Evolutionary conservation across 2,797 vertebrate species (phyloP).

Genomic region (Streptopelia turtur): DNA sequence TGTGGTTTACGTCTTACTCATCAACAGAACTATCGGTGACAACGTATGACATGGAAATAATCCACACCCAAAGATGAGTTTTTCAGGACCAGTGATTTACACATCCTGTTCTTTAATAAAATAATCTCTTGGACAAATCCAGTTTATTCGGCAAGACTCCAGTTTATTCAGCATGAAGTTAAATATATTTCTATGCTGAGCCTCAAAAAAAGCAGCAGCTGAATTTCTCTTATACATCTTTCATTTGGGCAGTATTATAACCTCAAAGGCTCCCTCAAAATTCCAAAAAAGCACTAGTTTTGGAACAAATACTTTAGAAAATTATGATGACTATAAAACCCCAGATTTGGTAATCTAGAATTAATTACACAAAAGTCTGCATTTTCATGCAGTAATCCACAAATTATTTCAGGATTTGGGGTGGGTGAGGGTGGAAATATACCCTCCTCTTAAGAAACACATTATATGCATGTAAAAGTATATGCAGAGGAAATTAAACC

Average conservation of each 20-base stretch:
- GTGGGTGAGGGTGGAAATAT: rapidly evolving
- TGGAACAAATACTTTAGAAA: slow-evolving; percentile 8
- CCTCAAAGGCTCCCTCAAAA: not conserved
- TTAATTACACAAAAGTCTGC: not conserved
- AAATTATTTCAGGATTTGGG: not conserved
- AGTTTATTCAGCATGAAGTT: not conserved
- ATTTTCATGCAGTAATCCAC: not conserved
- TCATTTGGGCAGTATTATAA: not conserved
- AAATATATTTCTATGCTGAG: not conserved
- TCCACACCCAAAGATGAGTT: not conserved
- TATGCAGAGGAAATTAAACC: not conserved
- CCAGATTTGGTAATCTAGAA: slow-evolving; percentile 5
- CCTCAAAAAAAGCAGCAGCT: not conserved
- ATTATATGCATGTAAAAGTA: not conserved
- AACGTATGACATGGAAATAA: not conserved
- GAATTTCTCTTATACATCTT: not conserved
- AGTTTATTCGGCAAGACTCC: not conserved
- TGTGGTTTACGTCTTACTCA: not conserved
- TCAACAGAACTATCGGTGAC: not conserved
- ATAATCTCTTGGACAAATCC: not conserved
- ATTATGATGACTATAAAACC: not conserved
- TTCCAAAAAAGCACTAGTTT: not conserved
- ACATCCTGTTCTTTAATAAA: not conserved
- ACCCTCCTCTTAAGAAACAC: not conserved
- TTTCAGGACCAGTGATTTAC: not conserved